Percentiles rank a stretch among this genome's conserved stretches.
These are phyloP conservation scores for Perca schrenkii DNA, from an alignment of 2,113 vertebrate genomes.

Conservation along the genomic window DNA sequence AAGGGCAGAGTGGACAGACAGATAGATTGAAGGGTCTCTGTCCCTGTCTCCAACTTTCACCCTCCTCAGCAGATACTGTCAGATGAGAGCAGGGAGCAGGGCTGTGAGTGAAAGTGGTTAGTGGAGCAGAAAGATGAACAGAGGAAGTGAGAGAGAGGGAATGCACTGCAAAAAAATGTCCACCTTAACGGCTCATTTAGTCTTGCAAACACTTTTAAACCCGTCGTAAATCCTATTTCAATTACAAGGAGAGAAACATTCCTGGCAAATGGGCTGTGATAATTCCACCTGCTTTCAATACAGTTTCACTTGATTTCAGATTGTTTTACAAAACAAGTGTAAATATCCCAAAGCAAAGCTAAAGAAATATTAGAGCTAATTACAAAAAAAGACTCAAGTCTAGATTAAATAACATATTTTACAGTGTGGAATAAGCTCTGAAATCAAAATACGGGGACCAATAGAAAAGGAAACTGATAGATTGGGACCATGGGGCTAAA, in stretches of 20 bases:
- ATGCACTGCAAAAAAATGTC: constrained; percentile 37
- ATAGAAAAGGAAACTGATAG: not conserved
- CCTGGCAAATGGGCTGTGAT: constrained; percentile 44
- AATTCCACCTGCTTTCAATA: constrained; percentile 36
- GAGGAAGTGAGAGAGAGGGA: constrained; percentile 13
- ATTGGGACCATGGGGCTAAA: constrained; percentile 30
- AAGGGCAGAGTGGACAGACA: constrained; percentile 37
- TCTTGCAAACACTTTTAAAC: constrained; percentile 42
- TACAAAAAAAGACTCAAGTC: not conserved
- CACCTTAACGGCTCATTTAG: constrained; percentile 53
- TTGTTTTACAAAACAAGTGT: constrained; percentile 29
- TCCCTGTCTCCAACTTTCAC: constrained; percentile 61
- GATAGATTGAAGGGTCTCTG: constrained; percentile 37
- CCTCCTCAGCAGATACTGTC: constrained; percentile 69
- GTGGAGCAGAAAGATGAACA: constrained; percentile 66
- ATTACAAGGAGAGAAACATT: constrained; percentile 48
- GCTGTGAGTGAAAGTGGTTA: constrained; percentile 44
- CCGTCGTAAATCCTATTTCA: constrained; percentile 48
- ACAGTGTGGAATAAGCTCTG: not conserved
- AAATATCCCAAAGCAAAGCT: constrained; percentile 19
- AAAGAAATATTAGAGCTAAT: not conserved
- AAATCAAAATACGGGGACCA: constrained; percentile 10
- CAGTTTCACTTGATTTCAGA: not conserved
- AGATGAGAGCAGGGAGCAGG: constrained; percentile 43
- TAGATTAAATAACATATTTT: not conserved